Percentiles rank a stretch among this genome's conserved stretches.
phyloP scores from a whole-genome alignment of 2,888 invertebrate species.

The Sphecodes monilicornis region DNA sequence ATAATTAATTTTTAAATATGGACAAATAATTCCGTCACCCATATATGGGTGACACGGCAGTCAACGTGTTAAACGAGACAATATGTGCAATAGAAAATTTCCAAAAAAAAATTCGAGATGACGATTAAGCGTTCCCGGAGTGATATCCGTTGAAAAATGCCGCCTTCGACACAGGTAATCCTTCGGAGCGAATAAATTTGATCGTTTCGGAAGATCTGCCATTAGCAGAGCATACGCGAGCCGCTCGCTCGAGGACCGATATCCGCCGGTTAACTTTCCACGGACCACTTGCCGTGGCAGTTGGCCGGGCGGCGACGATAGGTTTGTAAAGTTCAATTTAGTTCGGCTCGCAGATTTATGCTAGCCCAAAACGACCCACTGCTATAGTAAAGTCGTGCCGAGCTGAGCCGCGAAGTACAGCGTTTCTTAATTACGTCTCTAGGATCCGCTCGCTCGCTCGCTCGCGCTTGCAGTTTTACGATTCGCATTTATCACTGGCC shows the following conservation, averaged over 20 bases:
- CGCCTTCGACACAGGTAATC: background rate
- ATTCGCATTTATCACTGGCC: constrained; percentile 70
- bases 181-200: constrained; percentile 12
- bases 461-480: constrained; percentile 61
- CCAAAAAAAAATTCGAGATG: background rate
- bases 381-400: constrained; percentile 9
- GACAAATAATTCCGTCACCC: no score
- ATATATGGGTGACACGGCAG: no score
- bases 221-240: constrained; percentile 21
- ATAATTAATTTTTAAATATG: no score
- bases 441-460: constrained; percentile 45
- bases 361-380: constrained; percentile 2
- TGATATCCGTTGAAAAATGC: background rate
- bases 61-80: no score
- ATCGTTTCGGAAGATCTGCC: background rate
- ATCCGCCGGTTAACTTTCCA: constrained; percentile 33
- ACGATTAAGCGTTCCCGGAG: background rate
- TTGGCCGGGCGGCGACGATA: constrained; percentile 42
- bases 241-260: background rate
- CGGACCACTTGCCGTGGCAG: constrained; percentile 32
- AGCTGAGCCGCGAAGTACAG: constrained; percentile 50
- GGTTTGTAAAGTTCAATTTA: constrained; percentile 70
- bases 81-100: background rate
- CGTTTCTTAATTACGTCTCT: constrained; percentile 70
- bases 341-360: constrained; percentile 67